Evolutionary conservation across 2,888 invertebrate genomes (phyloP).

Genomic region (Strigamia transsilvanica): DNA sequence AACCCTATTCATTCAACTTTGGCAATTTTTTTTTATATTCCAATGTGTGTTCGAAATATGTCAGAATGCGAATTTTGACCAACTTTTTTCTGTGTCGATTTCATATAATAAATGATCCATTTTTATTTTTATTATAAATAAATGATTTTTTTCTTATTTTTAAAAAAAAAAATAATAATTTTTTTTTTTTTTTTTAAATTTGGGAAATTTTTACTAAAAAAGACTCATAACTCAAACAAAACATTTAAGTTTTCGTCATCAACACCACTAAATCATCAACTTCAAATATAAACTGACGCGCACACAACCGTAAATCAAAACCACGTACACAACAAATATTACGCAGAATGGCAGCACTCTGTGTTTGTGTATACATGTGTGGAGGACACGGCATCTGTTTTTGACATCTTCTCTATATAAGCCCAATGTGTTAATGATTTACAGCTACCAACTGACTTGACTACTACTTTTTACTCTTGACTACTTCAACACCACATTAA

Average conservation of each 20-base stretch:
- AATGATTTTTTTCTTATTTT: not conserved
- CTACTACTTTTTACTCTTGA: conserved; percentile 18
- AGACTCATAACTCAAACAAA: not conserved
- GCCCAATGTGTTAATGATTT: conserved; percentile 33
- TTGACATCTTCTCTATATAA: conserved; percentile 41
- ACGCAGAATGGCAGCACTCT: conserved; percentile 42
- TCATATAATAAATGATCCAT: no score
- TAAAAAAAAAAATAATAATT: not conserved
- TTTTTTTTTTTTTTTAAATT: not conserved
- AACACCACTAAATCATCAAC: conserved; percentile 41
- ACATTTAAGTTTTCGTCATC: conserved; percentile 41
- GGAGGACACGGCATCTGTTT: conserved; percentile 46
- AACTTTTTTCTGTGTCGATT: no score
- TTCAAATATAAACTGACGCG: conserved; percentile 39
- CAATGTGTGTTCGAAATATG: not conserved
- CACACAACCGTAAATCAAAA: conserved; percentile 43
- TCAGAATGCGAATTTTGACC: not conserved
- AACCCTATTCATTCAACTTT: conserved; percentile 6
- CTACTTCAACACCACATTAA: conserved; percentile 38
- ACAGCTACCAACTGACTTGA: conserved; percentile 28
- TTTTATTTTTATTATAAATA: not conserved
- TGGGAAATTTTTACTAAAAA: not conserved
- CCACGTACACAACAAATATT: conserved; percentile 43
- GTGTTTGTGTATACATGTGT: conserved; percentile 46
- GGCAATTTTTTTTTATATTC: not conserved